Evolutionary conservation across 2,888 invertebrate genomes (phyloP).

Genomic region (Stegophylla sp.): DNA sequence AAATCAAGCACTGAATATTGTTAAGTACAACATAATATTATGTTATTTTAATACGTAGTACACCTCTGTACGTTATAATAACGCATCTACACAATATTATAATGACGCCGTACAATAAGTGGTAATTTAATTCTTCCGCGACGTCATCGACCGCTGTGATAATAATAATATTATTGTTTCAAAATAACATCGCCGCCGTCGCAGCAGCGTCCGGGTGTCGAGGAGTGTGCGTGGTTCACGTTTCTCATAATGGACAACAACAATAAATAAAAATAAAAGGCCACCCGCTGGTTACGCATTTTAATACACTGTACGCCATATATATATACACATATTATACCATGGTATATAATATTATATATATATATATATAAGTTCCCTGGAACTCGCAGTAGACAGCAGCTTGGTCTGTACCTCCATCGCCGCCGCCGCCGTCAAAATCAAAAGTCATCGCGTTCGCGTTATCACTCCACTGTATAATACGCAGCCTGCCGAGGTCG

Average conservation of each 20-base stretch:
- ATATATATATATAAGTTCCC: not conserved
- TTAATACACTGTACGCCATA: not conserved
- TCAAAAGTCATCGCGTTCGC: constrained; percentile 25
- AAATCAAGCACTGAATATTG: no score
- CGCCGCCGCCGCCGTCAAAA: not conserved
- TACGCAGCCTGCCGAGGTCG: no score
- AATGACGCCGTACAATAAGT: constrained; percentile 9
- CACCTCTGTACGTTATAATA: no score
- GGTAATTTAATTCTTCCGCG: constrained; percentile 51
- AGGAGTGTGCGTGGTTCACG: constrained; percentile 10
- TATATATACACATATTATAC: not conserved
- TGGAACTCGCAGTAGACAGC: not conserved
- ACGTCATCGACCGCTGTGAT: constrained; percentile 42
- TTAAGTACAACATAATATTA: no score
- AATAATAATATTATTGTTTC: constrained; percentile 52
- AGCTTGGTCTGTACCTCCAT: not conserved
- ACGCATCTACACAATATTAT: not conserved
- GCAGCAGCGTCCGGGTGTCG: not conserved
- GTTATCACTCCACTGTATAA: not conserved
- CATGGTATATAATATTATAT: no score
- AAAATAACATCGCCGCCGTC: constrained; percentile 13
- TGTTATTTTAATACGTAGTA: no score
- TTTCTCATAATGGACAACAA: constrained; percentile 16
- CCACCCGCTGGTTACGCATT: constrained; percentile 48
- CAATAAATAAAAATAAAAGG: constrained; percentile 49